A percentile compares a stretch with the other conserved stretches of the same genome.
Conservation (phyloP, 2,797 vertebrate genomes). For the Labroides dimidiatus region DNA sequence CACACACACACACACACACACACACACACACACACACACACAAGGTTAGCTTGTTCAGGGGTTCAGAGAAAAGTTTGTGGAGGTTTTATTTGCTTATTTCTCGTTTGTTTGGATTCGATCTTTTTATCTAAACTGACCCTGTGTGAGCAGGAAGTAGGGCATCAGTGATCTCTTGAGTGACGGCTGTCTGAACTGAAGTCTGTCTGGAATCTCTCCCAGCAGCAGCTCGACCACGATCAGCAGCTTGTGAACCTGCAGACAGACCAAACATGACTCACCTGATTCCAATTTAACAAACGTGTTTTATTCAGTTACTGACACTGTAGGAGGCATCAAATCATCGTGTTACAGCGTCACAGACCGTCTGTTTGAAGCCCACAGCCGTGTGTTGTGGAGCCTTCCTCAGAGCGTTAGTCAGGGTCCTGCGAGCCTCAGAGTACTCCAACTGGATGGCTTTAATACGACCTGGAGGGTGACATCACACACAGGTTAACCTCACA, state of each 20-base stretch:
- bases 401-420: constrained; percentile 95
- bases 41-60: too few relatives aligned
- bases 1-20: constrained; percentile 11
- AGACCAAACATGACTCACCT: background rate
- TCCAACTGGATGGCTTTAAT: constrained; percentile 99
- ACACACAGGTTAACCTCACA: constrained; percentile 5
- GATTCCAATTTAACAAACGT: too few relatives aligned
- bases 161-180: constrained; percentile 97
- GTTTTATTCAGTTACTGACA: too few relatives aligned
- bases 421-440: constrained; percentile 93
- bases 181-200: constrained; percentile 96
- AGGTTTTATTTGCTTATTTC: too few relatives aligned
- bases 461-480: constrained; percentile 83
- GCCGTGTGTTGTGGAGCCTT: constrained; percentile 97
- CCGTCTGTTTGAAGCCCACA: constrained; percentile 97
- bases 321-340: too few relatives aligned
- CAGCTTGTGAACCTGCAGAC: constrained; percentile 92
- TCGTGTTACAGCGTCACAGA: constrained; percentile 61
- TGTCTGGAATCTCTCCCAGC: constrained; percentile 95
- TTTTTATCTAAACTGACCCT: constrained; percentile 81
- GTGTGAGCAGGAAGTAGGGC: constrained; percentile 98
- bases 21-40: background rate
- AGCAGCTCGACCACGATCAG: constrained; percentile 96
- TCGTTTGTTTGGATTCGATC: too few relatives aligned
- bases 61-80: too few relatives aligned